Conservation (phyloP, 2,888 invertebrate genomes). For the Diploptera punctata region DNA sequence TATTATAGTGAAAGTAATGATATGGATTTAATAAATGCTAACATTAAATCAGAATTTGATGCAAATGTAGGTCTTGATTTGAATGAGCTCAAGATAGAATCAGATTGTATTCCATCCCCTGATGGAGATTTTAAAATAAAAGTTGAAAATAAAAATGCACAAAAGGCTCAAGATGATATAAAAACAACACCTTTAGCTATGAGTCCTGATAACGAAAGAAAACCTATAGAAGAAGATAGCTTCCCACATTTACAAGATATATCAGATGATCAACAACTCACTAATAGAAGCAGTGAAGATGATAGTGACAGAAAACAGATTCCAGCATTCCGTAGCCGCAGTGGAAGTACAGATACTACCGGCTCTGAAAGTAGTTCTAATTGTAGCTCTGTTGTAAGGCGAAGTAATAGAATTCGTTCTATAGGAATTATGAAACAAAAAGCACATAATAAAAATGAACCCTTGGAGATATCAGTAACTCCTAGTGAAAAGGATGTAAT, state of each 20-base stretch:
- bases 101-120: not conserved
- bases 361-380: conserved; percentile 55
- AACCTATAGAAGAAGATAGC: conserved; percentile 11
- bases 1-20: not conserved
- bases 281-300: conserved; percentile 32
- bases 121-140: not conserved
- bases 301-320: conserved; percentile 50
- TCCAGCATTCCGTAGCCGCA: conserved; percentile 51
- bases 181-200: not conserved
- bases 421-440: conserved; percentile 73
- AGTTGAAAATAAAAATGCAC: not conserved
- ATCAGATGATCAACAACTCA: not conserved
- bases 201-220: not conserved
- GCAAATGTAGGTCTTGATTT: not conserved
- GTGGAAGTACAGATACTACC: conserved; percentile 54
- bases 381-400: conserved; percentile 50
- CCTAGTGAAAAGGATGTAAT: conserved; percentile 14
- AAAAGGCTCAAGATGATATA: not conserved
- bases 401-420: conserved; percentile 63
- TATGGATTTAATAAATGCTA: not conserved
- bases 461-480: not conserved
- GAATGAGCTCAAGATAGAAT: not conserved
- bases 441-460: conserved; percentile 28
- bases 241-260: conserved; percentile 1
- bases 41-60: not conserved